A percentile compares a stretch with the other conserved stretches of the same genome.
phyloP scores from a whole-genome alignment of 2,797 vertebrate genomes.

The Pteronotus mesoamericanus region DNA sequence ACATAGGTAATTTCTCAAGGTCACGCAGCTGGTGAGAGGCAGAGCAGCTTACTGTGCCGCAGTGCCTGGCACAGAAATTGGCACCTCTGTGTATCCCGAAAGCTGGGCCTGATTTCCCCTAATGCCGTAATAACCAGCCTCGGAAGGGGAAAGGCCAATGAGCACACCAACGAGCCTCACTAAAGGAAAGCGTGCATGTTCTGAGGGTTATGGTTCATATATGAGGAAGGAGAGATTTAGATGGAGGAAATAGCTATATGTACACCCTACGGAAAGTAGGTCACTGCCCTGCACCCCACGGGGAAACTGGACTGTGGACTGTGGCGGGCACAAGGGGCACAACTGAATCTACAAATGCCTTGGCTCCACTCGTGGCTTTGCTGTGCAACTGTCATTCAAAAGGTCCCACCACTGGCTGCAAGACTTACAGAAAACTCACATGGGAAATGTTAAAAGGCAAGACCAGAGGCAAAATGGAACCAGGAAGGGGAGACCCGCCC shows the following conservation, averaged over 20 bases:
- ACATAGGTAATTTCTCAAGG: background rate
- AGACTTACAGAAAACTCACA: background rate
- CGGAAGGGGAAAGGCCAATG: background rate
- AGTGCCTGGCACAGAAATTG: background rate
- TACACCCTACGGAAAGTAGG: background rate
- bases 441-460: background rate
- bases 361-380: background rate
- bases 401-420: background rate
- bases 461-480: background rate
- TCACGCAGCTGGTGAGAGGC: background rate
- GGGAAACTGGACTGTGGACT: background rate
- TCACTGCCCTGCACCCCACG: accelerated
- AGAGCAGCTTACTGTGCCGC: background rate
- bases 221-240: background rate
- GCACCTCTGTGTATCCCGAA: background rate
- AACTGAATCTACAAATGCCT: background rate
- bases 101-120: background rate
- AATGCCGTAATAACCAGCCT: background rate
- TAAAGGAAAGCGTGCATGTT: background rate
- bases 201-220: background rate
- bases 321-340: background rate
- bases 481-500: background rate
- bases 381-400: background rate
- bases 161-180: background rate
- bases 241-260: background rate